Base-by-base conservation (phyloP, 2,888 invertebrate genomes). In the Desoria tigrina region DNA sequence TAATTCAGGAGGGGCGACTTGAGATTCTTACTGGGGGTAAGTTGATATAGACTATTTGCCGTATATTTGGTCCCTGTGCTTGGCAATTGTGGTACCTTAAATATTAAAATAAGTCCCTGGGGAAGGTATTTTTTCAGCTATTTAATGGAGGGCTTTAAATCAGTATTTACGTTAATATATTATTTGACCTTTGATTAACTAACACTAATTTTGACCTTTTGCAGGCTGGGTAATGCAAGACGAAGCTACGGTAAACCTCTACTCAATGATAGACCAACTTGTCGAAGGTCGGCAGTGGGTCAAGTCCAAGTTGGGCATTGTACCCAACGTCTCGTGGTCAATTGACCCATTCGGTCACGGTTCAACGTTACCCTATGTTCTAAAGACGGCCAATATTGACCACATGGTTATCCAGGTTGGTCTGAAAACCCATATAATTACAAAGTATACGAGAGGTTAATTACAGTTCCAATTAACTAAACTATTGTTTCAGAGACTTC, bases 291-390 rank as follows among this genome's bases (percentile, higher is more conserved):
- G 94, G 79, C 90, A 90, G 76, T 94, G 94, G 94, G 82, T 94
- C 9, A 89, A 88, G 78, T 87, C 87, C 54, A 92, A 92, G 79
- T 82, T 94, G 39, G 91, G 90, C 61, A 85, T 92, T 1, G 84
- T 85, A 53, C 92, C 94, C 1, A 87, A 86, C 77, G 83, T 85
- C 1, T 90, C 90, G n/a, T 98, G 97, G 96, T 91, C 96, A 45
- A 82, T 98, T 42, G 97, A 98, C 80, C 96, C 97, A 0, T 98
- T 98, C 79, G 98, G 98, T 0, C 96, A 98, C 79, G 94, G 95
- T 0, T 88, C 92, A 11, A 95, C 95, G 0, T 89, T 95, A 68
- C 95, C 98, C 0, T 94, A 95, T 79, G 80, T 98, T 37, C 83
- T 97, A 28, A 87, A 90, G 62, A 84, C 88, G 57, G 87, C 93